Conservation (phyloP, 1,140 invertebrate species). For the Drosophila teissieri region DNA sequence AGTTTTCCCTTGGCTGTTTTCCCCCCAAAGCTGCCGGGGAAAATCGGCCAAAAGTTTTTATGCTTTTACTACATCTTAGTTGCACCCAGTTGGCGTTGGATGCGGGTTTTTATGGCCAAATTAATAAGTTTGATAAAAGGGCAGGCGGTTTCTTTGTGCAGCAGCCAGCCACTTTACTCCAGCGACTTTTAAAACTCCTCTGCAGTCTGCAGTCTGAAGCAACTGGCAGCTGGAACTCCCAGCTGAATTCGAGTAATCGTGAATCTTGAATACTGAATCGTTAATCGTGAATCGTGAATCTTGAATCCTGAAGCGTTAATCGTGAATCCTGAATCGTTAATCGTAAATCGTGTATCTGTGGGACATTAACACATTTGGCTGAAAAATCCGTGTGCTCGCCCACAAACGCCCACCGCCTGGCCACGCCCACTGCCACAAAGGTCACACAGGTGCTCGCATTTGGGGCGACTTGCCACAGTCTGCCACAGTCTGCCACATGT, state of each 20-base stretch:
- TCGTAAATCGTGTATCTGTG: background rate
- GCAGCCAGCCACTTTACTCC: background rate
- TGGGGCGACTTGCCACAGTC: background rate
- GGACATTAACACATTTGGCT: slow-evolving; percentile 9
- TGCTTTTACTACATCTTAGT: slow-evolving; percentile 39
- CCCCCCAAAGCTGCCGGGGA: too few relatives aligned
- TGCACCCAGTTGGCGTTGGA: slow-evolving; percentile 8
- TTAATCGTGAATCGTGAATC: background rate
- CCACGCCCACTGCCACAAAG: slow-evolving; percentile 2
- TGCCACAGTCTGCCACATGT: background rate
- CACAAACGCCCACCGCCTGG: background rate
- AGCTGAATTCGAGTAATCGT: background rate
- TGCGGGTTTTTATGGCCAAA: slow-evolving; percentile 35
- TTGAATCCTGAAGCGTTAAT: background rate
- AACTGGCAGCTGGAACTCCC: too few relatives aligned
- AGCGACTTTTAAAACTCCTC: slow-evolving; percentile 41
- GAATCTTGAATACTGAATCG: too few relatives aligned
- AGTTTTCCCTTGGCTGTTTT: slow-evolving; percentile 12
- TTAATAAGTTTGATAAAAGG: slow-evolving; percentile 65
- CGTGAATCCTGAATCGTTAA: too few relatives aligned
- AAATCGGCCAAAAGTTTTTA: slow-evolving; percentile 50
- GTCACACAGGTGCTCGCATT: slow-evolving; percentile 19
- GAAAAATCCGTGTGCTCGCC: slow-evolving; percentile 27
- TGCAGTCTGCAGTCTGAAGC: background rate
- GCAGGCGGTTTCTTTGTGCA: slow-evolving; percentile 4